Evolutionary conservation across 2,888 invertebrate species (phyloP).

Genomic region (Nezara viridula): DNA sequence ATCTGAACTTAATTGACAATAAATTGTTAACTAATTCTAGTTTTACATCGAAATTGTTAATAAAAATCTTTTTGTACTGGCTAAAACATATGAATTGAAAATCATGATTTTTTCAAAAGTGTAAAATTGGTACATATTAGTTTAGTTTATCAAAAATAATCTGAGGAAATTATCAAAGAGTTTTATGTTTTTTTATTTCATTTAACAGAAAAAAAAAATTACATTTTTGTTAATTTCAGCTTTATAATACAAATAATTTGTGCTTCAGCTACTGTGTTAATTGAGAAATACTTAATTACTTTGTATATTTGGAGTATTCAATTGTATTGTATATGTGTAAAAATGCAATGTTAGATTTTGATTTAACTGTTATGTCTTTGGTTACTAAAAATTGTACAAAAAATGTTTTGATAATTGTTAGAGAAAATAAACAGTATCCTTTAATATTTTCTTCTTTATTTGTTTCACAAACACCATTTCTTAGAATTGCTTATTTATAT

Average conservation of each 20-base stretch:
- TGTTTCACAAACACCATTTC: neutral
- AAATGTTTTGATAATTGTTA: conserved; percentile 14
- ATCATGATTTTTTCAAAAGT: neutral
- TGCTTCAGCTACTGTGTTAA: neutral
- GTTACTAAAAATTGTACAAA: neutral
- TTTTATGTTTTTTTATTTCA: too few species aligned
- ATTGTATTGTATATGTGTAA: neutral
- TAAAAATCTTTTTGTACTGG: neutral
- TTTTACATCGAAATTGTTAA: neutral
- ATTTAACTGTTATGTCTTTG: neutral
- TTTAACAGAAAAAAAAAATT: too few species aligned
- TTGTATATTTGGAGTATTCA: neutral
- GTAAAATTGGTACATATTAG: neutral
- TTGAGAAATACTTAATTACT: neutral
- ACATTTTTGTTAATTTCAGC: neutral
- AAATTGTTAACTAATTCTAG: neutral
- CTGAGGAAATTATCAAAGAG: neutral
- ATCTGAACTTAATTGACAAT: neutral
- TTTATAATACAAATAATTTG: neutral
- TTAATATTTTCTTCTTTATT: neutral
- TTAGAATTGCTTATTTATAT: neutral
- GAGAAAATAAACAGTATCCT: neutral
- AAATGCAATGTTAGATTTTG: neutral
- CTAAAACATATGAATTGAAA: neutral
- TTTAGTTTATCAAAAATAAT: neutral